phyloP scores from a whole-genome alignment of 2,113 vertebrate genomes.

The Otis tarda region DNA sequence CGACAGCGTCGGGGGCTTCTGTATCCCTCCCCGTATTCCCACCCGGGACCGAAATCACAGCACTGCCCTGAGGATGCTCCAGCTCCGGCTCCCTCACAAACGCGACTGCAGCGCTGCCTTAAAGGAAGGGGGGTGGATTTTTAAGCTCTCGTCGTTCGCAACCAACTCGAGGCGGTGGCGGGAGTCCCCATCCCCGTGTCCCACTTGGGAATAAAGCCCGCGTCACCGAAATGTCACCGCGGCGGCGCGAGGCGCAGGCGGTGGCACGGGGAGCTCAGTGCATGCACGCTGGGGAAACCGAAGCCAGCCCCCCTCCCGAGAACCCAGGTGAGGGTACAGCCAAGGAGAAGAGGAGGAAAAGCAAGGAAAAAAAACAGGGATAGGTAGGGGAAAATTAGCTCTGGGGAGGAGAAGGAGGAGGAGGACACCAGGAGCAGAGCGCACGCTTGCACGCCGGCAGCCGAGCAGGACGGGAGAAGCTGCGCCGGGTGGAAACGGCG shows the following conservation, averaged over 20 bases:
- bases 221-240: not conserved
- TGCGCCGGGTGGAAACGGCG: not conserved
- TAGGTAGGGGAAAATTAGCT: conserved; percentile 8
- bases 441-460: rapidly evolving
- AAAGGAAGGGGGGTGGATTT: not conserved
- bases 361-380: not conserved
- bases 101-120: not conserved
- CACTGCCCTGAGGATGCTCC: not conserved
- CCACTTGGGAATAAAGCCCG: not conserved
- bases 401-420: conserved; percentile 23
- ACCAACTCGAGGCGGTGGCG: not conserved
- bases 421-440: not conserved
- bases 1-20: rapidly evolving
- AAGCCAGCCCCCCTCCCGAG: not conserved
- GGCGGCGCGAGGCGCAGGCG: not conserved
- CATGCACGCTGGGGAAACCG: not conserved
- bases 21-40: not conserved
- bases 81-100: rapidly evolving
- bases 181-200: not conserved
- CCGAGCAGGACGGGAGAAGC: not conserved
- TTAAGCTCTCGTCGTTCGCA: not conserved
- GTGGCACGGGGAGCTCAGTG: not conserved
- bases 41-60: not conserved
- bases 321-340: not conserved
- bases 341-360: conserved; percentile 20